phyloP scores from a whole-genome alignment of 2,888 invertebrate species.

The Nymphalis c-album region DNA sequence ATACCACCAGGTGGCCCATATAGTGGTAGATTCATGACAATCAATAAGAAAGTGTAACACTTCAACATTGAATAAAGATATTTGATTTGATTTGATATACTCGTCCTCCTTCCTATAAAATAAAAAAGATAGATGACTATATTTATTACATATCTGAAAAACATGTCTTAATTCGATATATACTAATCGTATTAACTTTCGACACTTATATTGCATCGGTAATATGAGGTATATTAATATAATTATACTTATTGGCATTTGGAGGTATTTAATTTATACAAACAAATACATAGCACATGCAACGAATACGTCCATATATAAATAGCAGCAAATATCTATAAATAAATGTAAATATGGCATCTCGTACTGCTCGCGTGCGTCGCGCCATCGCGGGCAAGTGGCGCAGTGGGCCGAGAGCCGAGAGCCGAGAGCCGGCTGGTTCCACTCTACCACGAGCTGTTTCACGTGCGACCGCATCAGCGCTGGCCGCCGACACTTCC shows the following conservation, averaged over 20 bases:
- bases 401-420: conserved; percentile 60
- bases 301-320: neutral
- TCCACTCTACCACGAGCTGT: conserved; percentile 10
- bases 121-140: no score
- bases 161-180: no score
- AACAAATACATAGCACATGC: neutral
- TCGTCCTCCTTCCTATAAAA: no score
- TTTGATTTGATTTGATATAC: no score
- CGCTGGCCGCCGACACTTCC: no score
- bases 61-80: no score
- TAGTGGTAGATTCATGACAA: no score
- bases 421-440: conserved; percentile 37
- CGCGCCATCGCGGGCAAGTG: conserved; percentile 55
- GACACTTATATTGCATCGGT: neutral
- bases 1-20: no score
- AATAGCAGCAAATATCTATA: conserved; percentile 18
- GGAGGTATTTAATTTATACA: conserved; percentile 3
- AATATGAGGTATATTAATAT: no score
- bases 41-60: no score
- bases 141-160: no score
- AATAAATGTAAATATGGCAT: conserved; percentile 31
- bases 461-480: neutral
- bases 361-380: conserved; percentile 53
- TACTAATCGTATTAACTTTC: neutral
- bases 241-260: no score